A percentile compares a stretch with the other conserved stretches of the same genome.
phyloP scores from a whole-genome alignment of 2,797 vertebrate species.

The Botia almorhae region DNA sequence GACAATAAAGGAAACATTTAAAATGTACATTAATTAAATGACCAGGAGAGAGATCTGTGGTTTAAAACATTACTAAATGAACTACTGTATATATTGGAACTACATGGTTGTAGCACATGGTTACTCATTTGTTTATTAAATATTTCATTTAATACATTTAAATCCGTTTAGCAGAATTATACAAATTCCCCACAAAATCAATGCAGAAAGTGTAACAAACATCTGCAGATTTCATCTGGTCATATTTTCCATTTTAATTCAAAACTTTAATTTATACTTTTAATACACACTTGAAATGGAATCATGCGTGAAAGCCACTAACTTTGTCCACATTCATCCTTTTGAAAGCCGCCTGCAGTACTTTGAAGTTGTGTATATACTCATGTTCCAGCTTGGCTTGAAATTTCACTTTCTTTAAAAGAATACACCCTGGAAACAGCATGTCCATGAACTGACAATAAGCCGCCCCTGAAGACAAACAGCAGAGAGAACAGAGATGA shows the following conservation, averaged over 20 bases:
- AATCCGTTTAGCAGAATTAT: not conserved
- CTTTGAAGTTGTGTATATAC: conserved; percentile 99
- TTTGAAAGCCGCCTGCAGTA: conserved; percentile 96
- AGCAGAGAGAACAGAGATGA: conserved; percentile 8
- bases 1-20: conserved; percentile 26
- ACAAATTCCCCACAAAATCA: not conserved
- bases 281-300: not conserved
- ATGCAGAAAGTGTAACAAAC: not conserved
- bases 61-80: too few relatives aligned
- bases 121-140: too few relatives aligned
- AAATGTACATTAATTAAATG: too few relatives aligned
- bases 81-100: too few relatives aligned
- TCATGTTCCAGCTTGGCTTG: conserved; percentile 98
- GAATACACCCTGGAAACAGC: conserved; percentile 95
- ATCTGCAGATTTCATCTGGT: not conserved
- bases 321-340: conserved; percentile 98
- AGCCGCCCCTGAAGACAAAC: conserved; percentile 82
- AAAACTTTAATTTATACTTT: too few relatives aligned
- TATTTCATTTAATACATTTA: not conserved
- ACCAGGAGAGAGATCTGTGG: too few relatives aligned
- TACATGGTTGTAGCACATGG: too few relatives aligned
- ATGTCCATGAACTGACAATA: conserved; percentile 99
- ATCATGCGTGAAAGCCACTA: conserved; percentile 56
- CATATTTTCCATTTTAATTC: too few relatives aligned
- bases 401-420: conserved; percentile 97